A percentile compares a stretch with the other conserved stretches of the same genome.
These are phyloP conservation scores for Choristoneura fumiferana DNA, from an alignment of 1,140 invertebrate species.

Conservation along the genomic window DNA sequence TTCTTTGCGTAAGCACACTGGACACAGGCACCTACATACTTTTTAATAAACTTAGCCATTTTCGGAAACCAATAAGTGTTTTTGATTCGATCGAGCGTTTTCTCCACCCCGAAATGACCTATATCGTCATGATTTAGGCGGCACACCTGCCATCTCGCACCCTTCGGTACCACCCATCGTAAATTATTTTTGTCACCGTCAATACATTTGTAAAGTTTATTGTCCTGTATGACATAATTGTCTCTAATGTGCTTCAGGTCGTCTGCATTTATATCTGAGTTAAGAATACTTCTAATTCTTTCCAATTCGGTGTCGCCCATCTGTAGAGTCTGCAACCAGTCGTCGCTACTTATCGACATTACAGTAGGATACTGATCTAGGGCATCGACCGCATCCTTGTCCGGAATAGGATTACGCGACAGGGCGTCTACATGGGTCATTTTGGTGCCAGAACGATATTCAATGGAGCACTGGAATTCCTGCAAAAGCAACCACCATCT, in stretches of 20 bases:
- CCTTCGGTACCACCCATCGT: conserved; percentile 5
- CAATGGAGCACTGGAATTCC: conserved; percentile 38
- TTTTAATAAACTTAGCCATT: conserved; percentile 14
- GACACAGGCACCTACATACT: conserved; percentile 15
- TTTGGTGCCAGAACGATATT: conserved; percentile 33
- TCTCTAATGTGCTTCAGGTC: conserved; percentile 3
- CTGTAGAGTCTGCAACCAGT: background rate
- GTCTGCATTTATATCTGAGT: background rate
- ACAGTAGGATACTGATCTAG: background rate
- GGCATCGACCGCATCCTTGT: background rate
- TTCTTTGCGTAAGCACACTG: conserved; percentile 20
- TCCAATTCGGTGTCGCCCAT: background rate
- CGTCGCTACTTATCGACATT: background rate
- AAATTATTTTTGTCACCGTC: background rate
- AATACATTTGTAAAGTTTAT: conserved; percentile 14
- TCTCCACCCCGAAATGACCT: conserved; percentile 3
- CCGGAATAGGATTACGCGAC: conserved; percentile 30
- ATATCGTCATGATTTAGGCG: conserved; percentile 5
- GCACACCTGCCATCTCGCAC: conserved; percentile 11
- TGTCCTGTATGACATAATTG: background rate
- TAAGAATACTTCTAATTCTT: background rate
- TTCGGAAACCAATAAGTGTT: conserved; percentile 17
- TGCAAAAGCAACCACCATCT: conserved; percentile 40
- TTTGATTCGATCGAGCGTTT: conserved; percentile 7
- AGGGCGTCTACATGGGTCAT: conserved; percentile 41